Conservation (phyloP, 2,797 vertebrate genomes). For the Pogoniulus pusillus region DNA sequence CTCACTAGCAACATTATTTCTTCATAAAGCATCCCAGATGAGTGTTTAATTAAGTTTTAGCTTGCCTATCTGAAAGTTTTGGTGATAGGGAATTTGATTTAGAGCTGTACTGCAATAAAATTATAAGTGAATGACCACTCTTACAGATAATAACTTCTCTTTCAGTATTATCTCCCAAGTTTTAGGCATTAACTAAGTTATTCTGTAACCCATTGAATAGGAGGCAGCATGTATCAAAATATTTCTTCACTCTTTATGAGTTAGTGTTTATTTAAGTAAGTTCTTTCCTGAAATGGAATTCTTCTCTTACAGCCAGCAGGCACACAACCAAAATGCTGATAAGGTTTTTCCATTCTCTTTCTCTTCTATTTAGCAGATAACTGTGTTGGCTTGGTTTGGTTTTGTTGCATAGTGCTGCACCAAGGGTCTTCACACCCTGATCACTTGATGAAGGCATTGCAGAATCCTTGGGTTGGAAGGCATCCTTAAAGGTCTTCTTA, state of each 20-base stretch:
- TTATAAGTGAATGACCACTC: neutral
- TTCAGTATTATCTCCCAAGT: neutral
- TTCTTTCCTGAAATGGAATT: neutral
- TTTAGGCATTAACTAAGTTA: neutral
- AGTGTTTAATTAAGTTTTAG: neutral
- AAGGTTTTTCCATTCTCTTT: neutral
- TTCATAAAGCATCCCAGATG: neutral
- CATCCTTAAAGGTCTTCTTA: too few species aligned
- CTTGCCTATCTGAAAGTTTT: neutral
- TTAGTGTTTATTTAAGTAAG: neutral
- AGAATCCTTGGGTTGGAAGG: too few species aligned
- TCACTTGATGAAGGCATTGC: neutral
- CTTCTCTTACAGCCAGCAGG: neutral
- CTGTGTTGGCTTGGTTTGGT: neutral
- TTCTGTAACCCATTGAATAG: neutral
- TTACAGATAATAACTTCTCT: neutral
- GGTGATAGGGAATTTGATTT: neutral
- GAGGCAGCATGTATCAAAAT: neutral
- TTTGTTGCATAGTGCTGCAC: neutral
- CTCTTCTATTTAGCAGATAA: neutral
- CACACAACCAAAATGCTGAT: neutral
- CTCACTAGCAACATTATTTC: neutral
- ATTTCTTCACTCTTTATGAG: neutral
- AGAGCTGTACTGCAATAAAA: neutral
- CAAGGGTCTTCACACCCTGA: constrained; percentile 5